Percentiles rank a stretch among this genome's conserved stretches.
Conservation (phyloP, 1,140 invertebrate genomes). For the Ectropis grisescens region DNA sequence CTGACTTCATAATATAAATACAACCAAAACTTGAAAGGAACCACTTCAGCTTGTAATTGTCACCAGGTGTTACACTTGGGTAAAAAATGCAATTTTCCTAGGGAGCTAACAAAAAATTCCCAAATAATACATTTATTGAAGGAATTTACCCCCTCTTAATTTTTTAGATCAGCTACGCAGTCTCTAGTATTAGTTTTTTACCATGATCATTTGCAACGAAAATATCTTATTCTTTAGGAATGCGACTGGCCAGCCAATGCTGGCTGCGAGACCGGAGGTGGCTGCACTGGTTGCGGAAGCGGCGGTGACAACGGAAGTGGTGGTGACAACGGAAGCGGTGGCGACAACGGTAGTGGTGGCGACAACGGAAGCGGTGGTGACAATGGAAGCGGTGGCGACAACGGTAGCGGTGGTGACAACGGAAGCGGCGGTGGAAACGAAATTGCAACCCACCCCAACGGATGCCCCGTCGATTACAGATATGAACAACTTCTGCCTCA, state of each 20-base stretch:
- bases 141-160: too few relatives aligned
- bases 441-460: constrained; percentile 7
- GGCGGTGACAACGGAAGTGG: background rate
- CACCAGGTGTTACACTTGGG: too few relatives aligned
- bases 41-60: too few relatives aligned
- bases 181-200: too few relatives aligned
- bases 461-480: constrained; percentile 21
- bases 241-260: constrained; percentile 18
- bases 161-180: too few relatives aligned
- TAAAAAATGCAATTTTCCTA: too few relatives aligned
- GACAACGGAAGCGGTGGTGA: background rate
- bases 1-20: too few relatives aligned
- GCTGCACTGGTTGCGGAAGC: too few relatives aligned
- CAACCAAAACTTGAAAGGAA: too few relatives aligned
- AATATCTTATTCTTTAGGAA: constrained; percentile 4
- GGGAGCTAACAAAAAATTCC: too few relatives aligned
- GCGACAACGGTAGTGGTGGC: background rate
- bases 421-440: background rate
- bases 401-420: background rate
- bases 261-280: constrained; percentile 5
- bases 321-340: background rate
- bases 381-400: background rate
- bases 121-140: too few relatives aligned
- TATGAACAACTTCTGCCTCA: constrained; percentile 22
- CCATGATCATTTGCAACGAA: too few relatives aligned